Evolutionary conservation across 2,797 vertebrate species (phyloP), one percentile per base, ranked within the genome.

Genomic region (Sebastes variabilis): DNA sequence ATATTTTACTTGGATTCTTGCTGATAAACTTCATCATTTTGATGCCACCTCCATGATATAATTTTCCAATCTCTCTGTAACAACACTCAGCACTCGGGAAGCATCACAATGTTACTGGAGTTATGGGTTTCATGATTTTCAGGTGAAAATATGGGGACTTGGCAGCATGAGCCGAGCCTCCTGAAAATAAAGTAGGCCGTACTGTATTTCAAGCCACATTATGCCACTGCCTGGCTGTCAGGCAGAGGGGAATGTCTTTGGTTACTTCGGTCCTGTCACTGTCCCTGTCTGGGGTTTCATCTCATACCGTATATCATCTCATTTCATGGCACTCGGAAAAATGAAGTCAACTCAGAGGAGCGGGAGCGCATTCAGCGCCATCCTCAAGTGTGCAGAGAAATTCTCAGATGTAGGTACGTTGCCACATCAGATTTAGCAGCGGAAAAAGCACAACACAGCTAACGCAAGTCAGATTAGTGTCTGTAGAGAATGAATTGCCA

Each of bases 151-250:
- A 75, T 30, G 22, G 10, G 6, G n/a, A 27, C 72, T 75, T 90
- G 84, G 72, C 74, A 86, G 72, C 42, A 30, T 56, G 73, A 80
- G 82, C 49, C 56, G 24, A 77, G 76, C 56, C 70, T 65, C 32
- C 81, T 83, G 86, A 90, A 90, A 90, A 85, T 91, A 91, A 87
- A 89, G 69, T 79, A 65, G 67, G 56, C 74, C 81, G 58, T 72
- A 22, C 72, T 81, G 79, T 88, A 93, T 92, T 92, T 94, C 89
- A 88, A 90, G 87, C 79, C 79, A 84, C 84, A 88, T 89, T 81
- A 90, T 91, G 87, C 74, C 78, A 73, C 77, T 80, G 84, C 75
- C 65, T 69, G 79, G 54, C 87, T 87, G 86, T 85, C 87, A 87
- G 67, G 34, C 55, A 1, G 34, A 42, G 20, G 18, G 54, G 12